Evolutionary conservation across 2,113 vertebrate species (phyloP).

Genomic region (Etia nguti): DNA sequence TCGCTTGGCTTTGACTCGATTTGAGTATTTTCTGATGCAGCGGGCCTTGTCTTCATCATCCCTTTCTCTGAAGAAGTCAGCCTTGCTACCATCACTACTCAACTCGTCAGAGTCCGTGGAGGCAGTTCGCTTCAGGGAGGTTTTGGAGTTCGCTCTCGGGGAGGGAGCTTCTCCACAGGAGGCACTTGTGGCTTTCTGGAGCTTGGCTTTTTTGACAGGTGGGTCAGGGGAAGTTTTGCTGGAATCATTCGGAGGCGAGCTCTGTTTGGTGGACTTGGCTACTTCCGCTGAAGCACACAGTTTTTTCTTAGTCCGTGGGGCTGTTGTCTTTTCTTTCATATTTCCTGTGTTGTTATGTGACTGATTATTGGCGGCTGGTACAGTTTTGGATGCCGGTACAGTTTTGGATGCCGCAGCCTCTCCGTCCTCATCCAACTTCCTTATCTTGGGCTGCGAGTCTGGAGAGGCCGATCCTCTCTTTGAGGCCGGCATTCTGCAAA

Average conservation of each 20-base stretch:
- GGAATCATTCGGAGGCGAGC: constrained; percentile 39
- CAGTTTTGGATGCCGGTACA: constrained; percentile 35
- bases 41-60: constrained; percentile 41
- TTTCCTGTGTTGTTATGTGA: constrained; percentile 46
- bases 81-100: constrained; percentile 41
- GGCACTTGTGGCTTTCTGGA: constrained; percentile 60
- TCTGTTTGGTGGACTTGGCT: constrained; percentile 42
- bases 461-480: constrained; percentile 64
- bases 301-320: constrained; percentile 61
- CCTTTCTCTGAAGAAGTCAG: constrained; percentile 41
- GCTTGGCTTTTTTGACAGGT: constrained; percentile 58
- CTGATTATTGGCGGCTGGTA: constrained; percentile 37
- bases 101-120: constrained; percentile 48
- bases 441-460: constrained; percentile 64
- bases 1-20: constrained; percentile 55
- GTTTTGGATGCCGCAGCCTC: constrained; percentile 43
- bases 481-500: constrained; percentile 70
- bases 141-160: constrained; percentile 28
- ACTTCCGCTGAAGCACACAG: constrained; percentile 9
- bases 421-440: constrained; percentile 60
- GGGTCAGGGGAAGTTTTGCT: constrained; percentile 31
- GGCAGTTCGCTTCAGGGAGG: constrained; percentile 54
- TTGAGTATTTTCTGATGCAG: constrained; percentile 53
- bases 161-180: constrained; percentile 48
- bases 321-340: constrained; percentile 35